Percentiles rank a stretch among this genome's conserved stretches.
phyloP scores from a whole-genome alignment of 2,888 invertebrate species.

The Hydrotaea diabolus region DNA sequence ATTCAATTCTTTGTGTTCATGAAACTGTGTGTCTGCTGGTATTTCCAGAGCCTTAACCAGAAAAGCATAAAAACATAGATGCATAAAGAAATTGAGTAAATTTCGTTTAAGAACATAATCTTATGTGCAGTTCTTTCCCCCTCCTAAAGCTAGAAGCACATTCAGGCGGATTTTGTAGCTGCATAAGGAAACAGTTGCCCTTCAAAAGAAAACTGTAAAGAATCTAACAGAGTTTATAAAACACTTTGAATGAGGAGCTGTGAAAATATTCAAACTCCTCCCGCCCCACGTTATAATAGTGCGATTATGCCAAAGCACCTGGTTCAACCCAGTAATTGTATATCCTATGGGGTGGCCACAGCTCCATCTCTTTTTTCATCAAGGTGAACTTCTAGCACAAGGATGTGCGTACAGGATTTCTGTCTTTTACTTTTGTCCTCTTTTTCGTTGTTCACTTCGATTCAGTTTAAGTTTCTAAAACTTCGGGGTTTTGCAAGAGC shows the following conservation, averaged over 20 bases:
- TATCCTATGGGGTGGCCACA: background rate
- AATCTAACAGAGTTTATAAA: background rate
- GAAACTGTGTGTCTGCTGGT: background rate
- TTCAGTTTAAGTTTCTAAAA: background rate
- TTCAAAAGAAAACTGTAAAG: background rate
- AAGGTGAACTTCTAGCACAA: too few relatives aligned
- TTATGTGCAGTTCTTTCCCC: slow-evolving; percentile 6
- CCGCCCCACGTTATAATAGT: background rate
- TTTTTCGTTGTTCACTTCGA: too few relatives aligned
- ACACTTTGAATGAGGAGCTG: background rate
- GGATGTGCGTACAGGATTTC: background rate
- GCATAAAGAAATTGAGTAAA: background rate
- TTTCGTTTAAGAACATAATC: slow-evolving; percentile 37
- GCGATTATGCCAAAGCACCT: background rate
- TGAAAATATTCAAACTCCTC: background rate
- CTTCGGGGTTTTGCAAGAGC: background rate
- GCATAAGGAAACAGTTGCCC: background rate
- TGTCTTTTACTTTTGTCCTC: background rate
- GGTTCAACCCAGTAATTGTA: background rate
- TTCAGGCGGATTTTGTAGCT: background rate
- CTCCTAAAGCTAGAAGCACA: background rate
- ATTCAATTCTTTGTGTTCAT: background rate
- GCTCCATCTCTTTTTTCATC: background rate
- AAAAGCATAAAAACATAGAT: background rate
- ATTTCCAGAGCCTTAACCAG: background rate